These are phyloP conservation scores for Prolemur simus DNA, from an alignment of 2,113 vertebrate genomes.

Conservation along the genomic window DNA sequence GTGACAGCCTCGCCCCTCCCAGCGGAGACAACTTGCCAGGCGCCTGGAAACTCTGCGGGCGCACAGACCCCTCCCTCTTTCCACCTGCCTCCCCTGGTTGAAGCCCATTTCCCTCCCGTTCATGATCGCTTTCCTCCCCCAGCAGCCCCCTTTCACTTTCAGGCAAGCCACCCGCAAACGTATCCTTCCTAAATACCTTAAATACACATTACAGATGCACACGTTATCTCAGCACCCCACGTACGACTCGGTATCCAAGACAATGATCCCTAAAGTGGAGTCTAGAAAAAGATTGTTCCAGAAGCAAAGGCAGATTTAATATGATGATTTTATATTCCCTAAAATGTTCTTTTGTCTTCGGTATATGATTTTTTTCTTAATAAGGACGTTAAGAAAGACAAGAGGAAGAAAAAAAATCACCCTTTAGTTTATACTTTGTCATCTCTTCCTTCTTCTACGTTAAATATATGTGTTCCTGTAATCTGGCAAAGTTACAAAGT, in stretches of 20 bases:
- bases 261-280: background rate
- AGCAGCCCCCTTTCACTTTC: background rate
- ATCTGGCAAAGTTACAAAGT: background rate
- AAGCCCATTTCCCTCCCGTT: background rate
- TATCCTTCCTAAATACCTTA: background rate
- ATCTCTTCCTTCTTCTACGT: background rate
- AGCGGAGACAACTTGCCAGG: background rate
- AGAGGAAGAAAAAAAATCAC: background rate
- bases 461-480: background rate
- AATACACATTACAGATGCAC: background rate
- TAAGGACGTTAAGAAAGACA: background rate
- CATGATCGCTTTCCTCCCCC: background rate
- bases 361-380: background rate
- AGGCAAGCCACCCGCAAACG: background rate
- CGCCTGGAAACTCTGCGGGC: background rate
- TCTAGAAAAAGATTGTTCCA: background rate
- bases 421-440: background rate
- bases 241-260: background rate
- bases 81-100: constrained; percentile 37
- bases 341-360: background rate
- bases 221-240: background rate
- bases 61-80: constrained; percentile 39
- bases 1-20: constrained; percentile 64
- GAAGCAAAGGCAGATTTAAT: background rate
- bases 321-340: background rate